Base-by-base conservation (phyloP, 2,113 vertebrate species). In the Tretioscincus oriximinensis region DNA sequence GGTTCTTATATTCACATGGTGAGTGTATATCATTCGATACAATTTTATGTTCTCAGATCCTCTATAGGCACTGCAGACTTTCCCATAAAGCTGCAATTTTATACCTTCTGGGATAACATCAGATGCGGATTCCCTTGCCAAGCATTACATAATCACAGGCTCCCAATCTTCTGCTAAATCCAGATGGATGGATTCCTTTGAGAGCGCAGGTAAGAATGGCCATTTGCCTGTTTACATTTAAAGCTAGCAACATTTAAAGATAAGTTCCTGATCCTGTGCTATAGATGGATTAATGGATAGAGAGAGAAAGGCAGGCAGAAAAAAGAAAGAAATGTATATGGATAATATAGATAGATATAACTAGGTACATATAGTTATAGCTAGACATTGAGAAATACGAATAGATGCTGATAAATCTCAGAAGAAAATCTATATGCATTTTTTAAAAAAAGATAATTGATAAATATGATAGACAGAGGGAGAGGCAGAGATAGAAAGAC, bases 21-120 rank as follows among this genome's bases (percentile, higher is more conserved):
- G 81, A 81, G 84, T 71, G 72, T 90, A 63, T 77, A 81, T 84
- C 83, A 71, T 60, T 84, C 81, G 77, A 77, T 90, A 4, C 73
- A 88, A 82, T 18, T 88, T 85, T 84, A 83, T 85, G 65, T 72
- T 83, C 82, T 69, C 76, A 89, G 81, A 70, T 68, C 47, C 51
- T 78, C 71, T 78, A 8, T 26, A 45, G 61, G 26, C 0, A 0
- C 61, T 65, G 35, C 20, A 9, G 61, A 21, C 86, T 84, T 93
- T 86, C 68, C 86, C 86, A 28, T 2, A n/a, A 64, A 84, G 68
- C 45, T 70, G 65, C 31, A 78, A 80, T 89, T 89, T 83, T 83
- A 24, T 72, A 82, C 47, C 58, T 86, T 86, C 82, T 45, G 81
- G 49, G 8, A 77, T 12, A n/a, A 81, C 84, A 60, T 73, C 63